Conservation (phyloP, 2,888 invertebrate genomes). For the Volucella bombylans region DNA sequence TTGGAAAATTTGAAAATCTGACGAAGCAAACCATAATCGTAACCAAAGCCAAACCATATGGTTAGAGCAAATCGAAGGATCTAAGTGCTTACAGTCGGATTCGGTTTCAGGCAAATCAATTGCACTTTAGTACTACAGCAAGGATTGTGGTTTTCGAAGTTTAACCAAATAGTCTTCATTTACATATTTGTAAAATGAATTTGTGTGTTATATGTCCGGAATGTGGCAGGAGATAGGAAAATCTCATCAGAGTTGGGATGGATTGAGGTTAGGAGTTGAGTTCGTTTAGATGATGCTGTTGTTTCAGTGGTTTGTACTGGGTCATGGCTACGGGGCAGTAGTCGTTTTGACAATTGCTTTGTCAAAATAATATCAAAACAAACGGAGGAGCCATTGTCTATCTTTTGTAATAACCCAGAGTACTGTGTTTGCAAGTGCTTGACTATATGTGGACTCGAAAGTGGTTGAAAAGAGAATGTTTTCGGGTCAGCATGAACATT, state of each 20-base stretch:
- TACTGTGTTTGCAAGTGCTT: too few relatives aligned
- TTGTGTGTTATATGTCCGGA: background rate
- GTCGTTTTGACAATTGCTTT: too few relatives aligned
- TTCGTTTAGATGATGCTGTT: background rate
- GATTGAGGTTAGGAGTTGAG: background rate
- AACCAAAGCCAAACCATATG: conserved; percentile 1
- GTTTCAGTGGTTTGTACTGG: background rate
- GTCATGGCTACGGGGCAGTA: too few relatives aligned
- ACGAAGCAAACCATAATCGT: background rate
- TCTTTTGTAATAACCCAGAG: too few relatives aligned
- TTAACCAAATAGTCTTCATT: background rate
- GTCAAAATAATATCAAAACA: too few relatives aligned
- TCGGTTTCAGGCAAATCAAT: background rate
- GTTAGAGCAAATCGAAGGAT: background rate
- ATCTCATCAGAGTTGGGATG: background rate
- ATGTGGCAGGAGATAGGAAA: too few relatives aligned
- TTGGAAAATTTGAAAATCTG: background rate
- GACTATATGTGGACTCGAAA: too few relatives aligned
- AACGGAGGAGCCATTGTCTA: too few relatives aligned
- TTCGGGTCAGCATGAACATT: too few relatives aligned
- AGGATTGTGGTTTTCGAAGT: background rate
- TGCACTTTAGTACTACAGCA: background rate
- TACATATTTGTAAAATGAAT: conserved; percentile 14
- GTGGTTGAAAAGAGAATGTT: too few relatives aligned
- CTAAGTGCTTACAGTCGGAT: background rate